Evolutionary conservation across 2,113 vertebrate species (phyloP), one percentile per base, ranked within the genome.

Genomic region (Brienomyrus brachyistius): DNA sequence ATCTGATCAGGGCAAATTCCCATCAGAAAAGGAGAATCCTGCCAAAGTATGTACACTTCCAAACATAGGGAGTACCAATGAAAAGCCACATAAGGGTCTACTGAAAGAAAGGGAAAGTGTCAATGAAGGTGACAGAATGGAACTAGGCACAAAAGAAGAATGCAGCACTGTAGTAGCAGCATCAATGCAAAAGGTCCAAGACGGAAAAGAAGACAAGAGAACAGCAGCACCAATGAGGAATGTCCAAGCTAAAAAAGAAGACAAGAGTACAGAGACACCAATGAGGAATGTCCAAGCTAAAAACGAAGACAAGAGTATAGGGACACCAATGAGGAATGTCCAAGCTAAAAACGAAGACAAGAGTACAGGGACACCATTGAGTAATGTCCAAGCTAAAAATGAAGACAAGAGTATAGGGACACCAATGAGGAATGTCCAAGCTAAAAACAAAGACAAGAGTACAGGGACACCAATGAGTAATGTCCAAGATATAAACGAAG

Each of bases 111-210:
- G 19, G 17, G 80, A 62, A 89, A 31, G 80, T 89, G 52, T 40
- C 40, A 84, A 84, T 54, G 77, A 62, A 89, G 52, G 89, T 85
- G 52, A 9, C 35, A 31, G 80, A 62, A 27, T 84, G 80, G 52
- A 48, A 59, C 52, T 59, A 17, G 23, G 21, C 13, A 27, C n/a
- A 59, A 43, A 19, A 84, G 19, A 21, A 52, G 88, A 89, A 40
- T 82, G 31, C 31, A 9, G 62, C 2, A 84, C 54, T 56, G 4
- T 40, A 21, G 21, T 62, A 43, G 54, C n/a, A 19, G 19, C 82
- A 50, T 54, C 74, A 89, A 17, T 11, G 19, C 45, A 89, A 77
- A 83, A n/a, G 10, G 27, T 70, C 62, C 13, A 43, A 17, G 23
- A 21, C 35, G 15, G 17, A 59, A 43, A 19, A 59, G 5, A 52